Evolutionary conservation across 2,113 vertebrate species (phyloP).

Genomic region (Larimichthys crocea): DNA sequence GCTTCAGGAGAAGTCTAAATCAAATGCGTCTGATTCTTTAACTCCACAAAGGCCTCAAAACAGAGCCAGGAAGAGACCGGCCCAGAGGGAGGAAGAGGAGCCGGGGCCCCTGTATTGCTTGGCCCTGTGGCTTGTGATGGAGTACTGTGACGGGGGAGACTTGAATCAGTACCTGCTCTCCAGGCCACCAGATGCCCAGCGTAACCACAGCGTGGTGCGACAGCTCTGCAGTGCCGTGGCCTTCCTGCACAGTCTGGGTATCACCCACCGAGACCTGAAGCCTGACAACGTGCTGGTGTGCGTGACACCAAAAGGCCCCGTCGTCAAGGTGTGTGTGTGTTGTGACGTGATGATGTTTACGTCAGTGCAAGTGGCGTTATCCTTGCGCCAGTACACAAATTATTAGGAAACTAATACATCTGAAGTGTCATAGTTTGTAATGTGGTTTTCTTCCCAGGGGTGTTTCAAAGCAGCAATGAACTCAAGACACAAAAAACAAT

Average conservation of each 20-base stretch:
- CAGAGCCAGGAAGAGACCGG: constrained; percentile 73
- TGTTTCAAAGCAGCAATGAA: constrained; percentile 6
- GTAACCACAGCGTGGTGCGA: constrained; percentile 89
- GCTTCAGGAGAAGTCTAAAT: constrained; percentile 16
- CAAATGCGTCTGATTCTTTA: constrained; percentile 8
- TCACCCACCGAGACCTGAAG: constrained; percentile 95
- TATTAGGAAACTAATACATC: neutral
- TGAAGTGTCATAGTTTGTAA: neutral
- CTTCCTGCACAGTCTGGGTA: constrained; percentile 93
- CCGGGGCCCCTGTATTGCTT: constrained; percentile 76
- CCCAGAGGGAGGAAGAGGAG: constrained; percentile 82
- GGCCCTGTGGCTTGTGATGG: constrained; percentile 98
- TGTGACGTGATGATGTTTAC: neutral
- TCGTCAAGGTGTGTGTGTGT: constrained; percentile 86
- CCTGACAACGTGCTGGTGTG: constrained; percentile 97
- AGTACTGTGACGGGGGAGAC: constrained; percentile 96
- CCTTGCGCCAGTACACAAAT: neutral
- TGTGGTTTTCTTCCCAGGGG: neutral
- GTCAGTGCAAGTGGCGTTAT: neutral
- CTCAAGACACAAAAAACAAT: neutral
- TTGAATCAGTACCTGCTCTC: constrained; percentile 95
- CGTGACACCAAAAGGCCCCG: constrained; percentile 85
- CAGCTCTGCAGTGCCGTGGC: constrained; percentile 94
- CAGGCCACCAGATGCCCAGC: constrained; percentile 85
- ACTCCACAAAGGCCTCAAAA: constrained; percentile 56